A percentile compares a stretch with the other conserved stretches of the same genome.
Evolutionary conservation across 2,888 invertebrate genomes (phyloP).

Genomic region (Pristionchus maxplancki): DNA sequence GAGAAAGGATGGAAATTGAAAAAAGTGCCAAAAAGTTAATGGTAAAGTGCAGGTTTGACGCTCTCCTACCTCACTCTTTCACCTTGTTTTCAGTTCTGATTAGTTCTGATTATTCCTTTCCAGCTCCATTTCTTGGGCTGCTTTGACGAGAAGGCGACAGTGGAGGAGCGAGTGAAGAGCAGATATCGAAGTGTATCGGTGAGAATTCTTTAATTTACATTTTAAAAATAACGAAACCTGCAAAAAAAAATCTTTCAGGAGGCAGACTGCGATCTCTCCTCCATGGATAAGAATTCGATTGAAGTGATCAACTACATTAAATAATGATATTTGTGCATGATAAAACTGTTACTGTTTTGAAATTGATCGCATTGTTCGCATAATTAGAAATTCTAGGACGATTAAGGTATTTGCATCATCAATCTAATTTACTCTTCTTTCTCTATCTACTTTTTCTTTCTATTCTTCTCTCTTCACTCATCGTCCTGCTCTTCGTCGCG

Average conservation of each 20-base stretch:
- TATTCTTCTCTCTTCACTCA: not conserved
- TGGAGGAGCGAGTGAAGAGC: not conserved
- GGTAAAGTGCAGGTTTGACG: not conserved
- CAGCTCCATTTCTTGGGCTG: conserved; percentile 8
- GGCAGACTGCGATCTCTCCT: not conserved
- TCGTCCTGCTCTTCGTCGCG: not conserved
- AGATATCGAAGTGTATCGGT: not conserved
- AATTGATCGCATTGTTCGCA: not conserved
- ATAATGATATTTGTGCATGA: not conserved
- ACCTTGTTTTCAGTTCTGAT: not conserved
- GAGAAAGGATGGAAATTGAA: no score
- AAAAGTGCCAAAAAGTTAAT: not conserved
- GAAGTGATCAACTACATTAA: not conserved
- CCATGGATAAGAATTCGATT: not conserved
- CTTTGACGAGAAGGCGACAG: not conserved
- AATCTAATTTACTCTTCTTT: not conserved
- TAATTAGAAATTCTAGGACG: no score
- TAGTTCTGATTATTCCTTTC: not conserved
- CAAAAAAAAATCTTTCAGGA: not conserved
- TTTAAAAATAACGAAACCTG: not conserved
- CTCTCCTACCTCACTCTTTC: not conserved
- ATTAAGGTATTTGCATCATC: not conserved
- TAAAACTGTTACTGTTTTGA: not conserved
- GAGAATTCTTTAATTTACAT: not conserved
- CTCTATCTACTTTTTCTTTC: no score